phyloP scores from a whole-genome alignment of 2,113 vertebrate genomes.

The Propithecus coquereli region DNA sequence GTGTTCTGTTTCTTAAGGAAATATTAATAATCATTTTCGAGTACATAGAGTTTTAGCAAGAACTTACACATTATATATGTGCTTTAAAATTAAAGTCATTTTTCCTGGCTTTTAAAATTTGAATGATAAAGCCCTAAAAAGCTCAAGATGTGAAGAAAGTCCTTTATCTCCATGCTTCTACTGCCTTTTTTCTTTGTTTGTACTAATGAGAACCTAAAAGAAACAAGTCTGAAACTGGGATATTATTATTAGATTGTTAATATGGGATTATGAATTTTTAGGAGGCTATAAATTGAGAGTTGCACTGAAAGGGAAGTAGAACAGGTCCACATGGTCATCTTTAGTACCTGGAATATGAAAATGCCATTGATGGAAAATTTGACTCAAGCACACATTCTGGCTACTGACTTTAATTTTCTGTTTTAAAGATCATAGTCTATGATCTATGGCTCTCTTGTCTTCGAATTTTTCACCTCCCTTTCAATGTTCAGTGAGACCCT shows the following conservation, averaged over 20 bases:
- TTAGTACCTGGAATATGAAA: background rate
- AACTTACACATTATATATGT: background rate
- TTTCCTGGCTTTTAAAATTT: slow-evolving; percentile 37
- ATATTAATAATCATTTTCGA: slow-evolving; percentile 53
- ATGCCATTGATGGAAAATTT: background rate
- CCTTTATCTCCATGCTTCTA: background rate
- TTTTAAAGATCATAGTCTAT: slow-evolving; percentile 7
- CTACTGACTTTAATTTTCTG: slow-evolving; percentile 15
- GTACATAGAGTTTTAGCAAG: slow-evolving; percentile 21
- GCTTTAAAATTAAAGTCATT: slow-evolving; percentile 33
- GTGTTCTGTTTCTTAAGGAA: slow-evolving; percentile 29
- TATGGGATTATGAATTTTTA: background rate
- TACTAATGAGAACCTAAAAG: background rate
- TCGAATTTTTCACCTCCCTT: slow-evolving; percentile 30
- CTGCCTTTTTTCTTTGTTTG: background rate
- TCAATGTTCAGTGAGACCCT: background rate
- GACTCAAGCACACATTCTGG: background rate
- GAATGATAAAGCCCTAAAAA: slow-evolving; percentile 35
- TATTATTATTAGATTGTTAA: background rate
- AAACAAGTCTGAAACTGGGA: background rate
- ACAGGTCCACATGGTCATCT: background rate
- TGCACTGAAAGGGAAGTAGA: slow-evolving; percentile 12
- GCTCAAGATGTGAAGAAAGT: background rate
- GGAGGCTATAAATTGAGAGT: background rate
- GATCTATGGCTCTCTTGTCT: background rate